Evolutionary conservation across 2,888 invertebrate species (phyloP).

Genomic region (Lasius fuliginosus): DNA sequence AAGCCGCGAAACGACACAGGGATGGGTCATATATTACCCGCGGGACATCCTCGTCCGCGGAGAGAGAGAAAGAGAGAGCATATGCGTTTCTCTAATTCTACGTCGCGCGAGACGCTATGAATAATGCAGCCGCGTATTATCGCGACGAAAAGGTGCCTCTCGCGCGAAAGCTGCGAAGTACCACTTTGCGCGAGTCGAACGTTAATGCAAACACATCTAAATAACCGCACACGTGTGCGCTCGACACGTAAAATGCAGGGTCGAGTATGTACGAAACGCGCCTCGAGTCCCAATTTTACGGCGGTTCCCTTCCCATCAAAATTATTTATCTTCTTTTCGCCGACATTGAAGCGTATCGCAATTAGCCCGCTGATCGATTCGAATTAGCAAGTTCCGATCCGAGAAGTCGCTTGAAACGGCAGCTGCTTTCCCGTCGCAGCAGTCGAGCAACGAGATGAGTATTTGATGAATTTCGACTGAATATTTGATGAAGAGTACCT

Average conservation of each 20-base stretch:
- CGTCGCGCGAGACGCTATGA: slow-evolving; percentile 20
- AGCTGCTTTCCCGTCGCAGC: slow-evolving; percentile 11
- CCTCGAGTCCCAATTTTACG: background rate
- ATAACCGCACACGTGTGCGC: slow-evolving; percentile 17
- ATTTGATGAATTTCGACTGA: slow-evolving; percentile 23
- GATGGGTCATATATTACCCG: slow-evolving; percentile 28
- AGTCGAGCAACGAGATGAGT: background rate
- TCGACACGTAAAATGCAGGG: background rate
- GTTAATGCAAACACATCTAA: slow-evolving; percentile 12
- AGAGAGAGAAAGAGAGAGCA: background rate
- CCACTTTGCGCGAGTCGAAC: slow-evolving; percentile 1
- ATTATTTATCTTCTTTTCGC: background rate
- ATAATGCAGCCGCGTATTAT: slow-evolving; percentile 43
- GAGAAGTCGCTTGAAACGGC: slow-evolving; percentile 11
- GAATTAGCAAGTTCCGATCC: slow-evolving; percentile 32
- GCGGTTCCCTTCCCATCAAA: background rate
- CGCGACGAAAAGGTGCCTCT: slow-evolving; percentile 17
- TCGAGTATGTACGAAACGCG: background rate
- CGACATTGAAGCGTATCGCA: slow-evolving; percentile 2
- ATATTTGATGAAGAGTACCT: background rate
- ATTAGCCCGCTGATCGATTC: slow-evolving; percentile 6
- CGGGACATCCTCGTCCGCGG: background rate
- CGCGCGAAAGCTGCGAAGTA: background rate
- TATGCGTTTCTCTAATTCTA: slow-evolving; percentile 50
- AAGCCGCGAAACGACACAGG: slow-evolving; percentile 31